These are phyloP conservation scores for Vombatus ursinus DNA, from an alignment of 2,113 vertebrate species.

Conservation along the genomic window DNA sequence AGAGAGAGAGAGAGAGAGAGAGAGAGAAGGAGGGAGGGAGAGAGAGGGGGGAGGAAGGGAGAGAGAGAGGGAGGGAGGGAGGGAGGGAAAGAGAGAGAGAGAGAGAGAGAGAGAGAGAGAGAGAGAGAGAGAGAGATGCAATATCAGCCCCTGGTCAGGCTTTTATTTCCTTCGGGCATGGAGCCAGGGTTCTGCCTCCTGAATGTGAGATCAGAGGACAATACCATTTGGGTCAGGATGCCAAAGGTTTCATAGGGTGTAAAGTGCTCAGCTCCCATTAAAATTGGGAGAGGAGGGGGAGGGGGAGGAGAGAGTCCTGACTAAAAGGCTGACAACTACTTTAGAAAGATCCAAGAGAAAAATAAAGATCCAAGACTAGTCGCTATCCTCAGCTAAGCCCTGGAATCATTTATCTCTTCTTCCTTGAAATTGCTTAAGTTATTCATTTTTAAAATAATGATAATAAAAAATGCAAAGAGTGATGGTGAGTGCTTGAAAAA, in stretches of 20 bases:
- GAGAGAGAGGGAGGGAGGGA: background rate
- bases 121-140: background rate
- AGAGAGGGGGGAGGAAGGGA: background rate
- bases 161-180: conserved; percentile 63
- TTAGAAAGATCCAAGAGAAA: conserved; percentile 56
- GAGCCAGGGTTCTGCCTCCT: conserved; percentile 58
- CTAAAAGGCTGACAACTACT: conserved; percentile 66
- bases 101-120: background rate
- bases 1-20: background rate
- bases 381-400: conserved; percentile 49
- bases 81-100: background rate
- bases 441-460: background rate
- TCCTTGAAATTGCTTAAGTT: background rate
- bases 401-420: conserved; percentile 69
- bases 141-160: conserved; percentile 54
- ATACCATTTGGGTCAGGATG: conserved; percentile 56
- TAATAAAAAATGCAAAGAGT: conserved; percentile 18
- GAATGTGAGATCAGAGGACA: conserved; percentile 72
- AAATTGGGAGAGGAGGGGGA: conserved; percentile 45
- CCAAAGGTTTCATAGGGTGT: conserved; percentile 37
- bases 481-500: conserved; percentile 50
- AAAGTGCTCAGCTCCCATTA: conserved; percentile 77
- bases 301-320: conserved; percentile 39
- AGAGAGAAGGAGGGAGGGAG: background rate
- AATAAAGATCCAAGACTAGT: conserved; percentile 54